phyloP scores from a whole-genome alignment of 2,113 vertebrate species.

The Amphilophus citrinellus region DNA sequence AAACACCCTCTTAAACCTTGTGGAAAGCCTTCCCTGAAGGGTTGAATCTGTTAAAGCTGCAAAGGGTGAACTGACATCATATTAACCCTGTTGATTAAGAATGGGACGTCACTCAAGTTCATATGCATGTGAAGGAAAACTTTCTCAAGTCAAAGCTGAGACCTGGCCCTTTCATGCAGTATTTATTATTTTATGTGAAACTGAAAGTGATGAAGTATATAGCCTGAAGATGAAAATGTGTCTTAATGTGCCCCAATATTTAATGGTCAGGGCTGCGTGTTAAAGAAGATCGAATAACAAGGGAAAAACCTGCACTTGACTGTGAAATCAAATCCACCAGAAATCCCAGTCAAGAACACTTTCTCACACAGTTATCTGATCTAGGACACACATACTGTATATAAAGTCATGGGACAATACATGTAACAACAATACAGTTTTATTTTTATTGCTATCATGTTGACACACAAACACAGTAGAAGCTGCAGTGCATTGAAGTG shows the following conservation, averaged over 20 bases:
- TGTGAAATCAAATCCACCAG: not conserved
- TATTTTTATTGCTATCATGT: slow-evolving; percentile 29
- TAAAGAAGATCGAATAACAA: not conserved
- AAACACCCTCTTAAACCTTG: not conserved
- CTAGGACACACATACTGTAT: not conserved
- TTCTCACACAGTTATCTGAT: not conserved
- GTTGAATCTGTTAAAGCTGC: not conserved
- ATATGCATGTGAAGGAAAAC: not conserved
- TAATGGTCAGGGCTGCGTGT: not conserved
- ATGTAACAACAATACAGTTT: slow-evolving; percentile 22
- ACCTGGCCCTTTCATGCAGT: not conserved
- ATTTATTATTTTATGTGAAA: not conserved
- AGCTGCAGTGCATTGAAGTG: slow-evolving; percentile 63
- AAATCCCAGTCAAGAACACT: not conserved
- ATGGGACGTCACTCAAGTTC: accelerated
- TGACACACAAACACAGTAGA: slow-evolving; percentile 36
- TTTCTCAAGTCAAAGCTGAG: not conserved
- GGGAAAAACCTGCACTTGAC: not conserved
- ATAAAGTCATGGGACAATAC: not conserved
- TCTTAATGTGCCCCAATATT: not conserved
- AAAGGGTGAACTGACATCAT: not conserved
- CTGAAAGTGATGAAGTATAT: not conserved
- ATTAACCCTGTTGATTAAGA: not conserved
- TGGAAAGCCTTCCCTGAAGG: not conserved
- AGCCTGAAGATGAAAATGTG: not conserved